Evolutionary conservation across 2,888 invertebrate species (phyloP).

Genomic region (Myopa testacea): DNA sequence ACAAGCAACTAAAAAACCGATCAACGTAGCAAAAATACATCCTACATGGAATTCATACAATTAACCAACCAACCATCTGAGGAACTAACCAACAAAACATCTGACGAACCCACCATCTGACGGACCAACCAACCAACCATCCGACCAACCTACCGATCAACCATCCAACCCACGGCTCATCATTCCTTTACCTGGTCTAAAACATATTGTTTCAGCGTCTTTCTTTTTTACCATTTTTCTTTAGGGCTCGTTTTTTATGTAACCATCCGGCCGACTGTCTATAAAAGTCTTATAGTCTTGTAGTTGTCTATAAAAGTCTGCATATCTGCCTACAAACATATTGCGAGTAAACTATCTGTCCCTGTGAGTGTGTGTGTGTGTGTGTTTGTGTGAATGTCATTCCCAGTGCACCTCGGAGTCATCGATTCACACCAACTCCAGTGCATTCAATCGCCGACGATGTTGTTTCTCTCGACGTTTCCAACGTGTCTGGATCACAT

Average conservation of each 20-base stretch:
- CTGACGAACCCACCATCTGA: too few species aligned
- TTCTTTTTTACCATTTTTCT: not conserved
- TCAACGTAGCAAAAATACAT: too few species aligned
- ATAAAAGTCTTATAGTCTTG: not conserved
- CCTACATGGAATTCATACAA: too few species aligned
- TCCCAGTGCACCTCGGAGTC: not conserved
- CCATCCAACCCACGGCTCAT: too few species aligned
- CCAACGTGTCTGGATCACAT: not conserved
- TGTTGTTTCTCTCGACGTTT: not conserved
- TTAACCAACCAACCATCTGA: too few species aligned
- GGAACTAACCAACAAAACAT: too few species aligned
- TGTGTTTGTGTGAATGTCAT: too few species aligned
- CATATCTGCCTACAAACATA: not conserved
- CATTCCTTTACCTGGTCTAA: too few species aligned
- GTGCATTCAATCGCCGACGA: not conserved
- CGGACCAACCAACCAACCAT: too few species aligned
- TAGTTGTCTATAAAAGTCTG: not conserved
- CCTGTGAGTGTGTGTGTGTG: not conserved
- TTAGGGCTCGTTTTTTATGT: not conserved
- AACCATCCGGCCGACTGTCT: not conserved
- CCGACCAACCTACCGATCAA: too few species aligned
- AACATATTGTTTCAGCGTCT: too few species aligned
- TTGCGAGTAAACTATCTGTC: not conserved
- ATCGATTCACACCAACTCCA: not conserved
- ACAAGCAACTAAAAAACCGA: not conserved